Evolutionary conservation across 2,797 vertebrate species (phyloP), one percentile per base, ranked within the genome.

Genomic region (Hyperoplus immaculatus): DNA sequence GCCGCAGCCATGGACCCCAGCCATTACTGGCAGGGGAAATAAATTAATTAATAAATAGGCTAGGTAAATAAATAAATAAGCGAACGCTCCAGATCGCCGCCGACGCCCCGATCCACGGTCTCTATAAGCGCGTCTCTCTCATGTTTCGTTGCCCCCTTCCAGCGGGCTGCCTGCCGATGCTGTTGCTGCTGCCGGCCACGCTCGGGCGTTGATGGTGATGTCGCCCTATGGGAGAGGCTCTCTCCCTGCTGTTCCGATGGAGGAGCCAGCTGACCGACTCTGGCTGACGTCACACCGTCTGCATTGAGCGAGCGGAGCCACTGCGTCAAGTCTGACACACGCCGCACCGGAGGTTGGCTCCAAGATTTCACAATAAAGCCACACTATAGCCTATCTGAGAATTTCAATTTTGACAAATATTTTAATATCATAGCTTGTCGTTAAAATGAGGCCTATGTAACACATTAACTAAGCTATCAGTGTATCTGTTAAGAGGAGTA

Each of bases 231-330:
- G 90, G 93, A 92, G 92, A 91, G 93, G 90, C 92, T 92, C 93
- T 90, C 88, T 90, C 88, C 71, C 86, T 87, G 87, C 85, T 68
- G 80, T 75, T 89, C 83, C 45, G 91, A 92, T 88, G 88, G 89
- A 89, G 87, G 81, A 82, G 92, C 91, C 93, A 93, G 92, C 91
- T 95, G 95, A 94, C 93, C 87, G 80, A 83, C 42, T 69, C 84
- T 51, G 77, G 77, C 10, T 95, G 94, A 96, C 94, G 95, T 94
- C 95, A 95, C 91, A 51, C 55, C 75, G 91, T 90, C 94, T 93
- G 94, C 92, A 92, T 81, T 55, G 79, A 87, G 85, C 82, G 41
- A 82, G 85, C 82, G 57, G 8, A 43, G 76, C 85, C 60, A 58
- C 2, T 62, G 71, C 70, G 80, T 91, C 76, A 88, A 86, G 71